Base-by-base conservation (phyloP, 2,797 vertebrate species). In the Threskiornis aethiopicus region DNA sequence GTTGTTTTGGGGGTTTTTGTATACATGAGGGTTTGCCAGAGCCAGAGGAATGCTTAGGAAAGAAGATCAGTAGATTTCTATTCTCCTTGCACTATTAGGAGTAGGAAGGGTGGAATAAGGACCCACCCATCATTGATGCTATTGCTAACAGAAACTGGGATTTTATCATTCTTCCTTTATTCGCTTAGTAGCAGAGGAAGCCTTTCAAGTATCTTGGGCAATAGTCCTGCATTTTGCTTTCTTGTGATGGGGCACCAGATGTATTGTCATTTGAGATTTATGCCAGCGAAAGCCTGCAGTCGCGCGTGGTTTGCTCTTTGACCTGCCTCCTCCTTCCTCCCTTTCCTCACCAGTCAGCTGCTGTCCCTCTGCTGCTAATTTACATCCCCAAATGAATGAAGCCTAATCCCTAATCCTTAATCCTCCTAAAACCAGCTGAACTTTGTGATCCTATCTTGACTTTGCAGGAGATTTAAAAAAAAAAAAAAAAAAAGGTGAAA, bases 371-470 rank as follows among this genome's bases (percentile, higher is more conserved):
- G 71, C 78, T 0, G 3, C 95, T 97, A 94, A 94, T 96, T 97
- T 97, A 96, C 93, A 91, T 96, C 91, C 71, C 83, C 61, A 87
- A 91, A 84, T 97, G 91, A 97, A 94, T 95, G 87, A 90, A 87
- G 70, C 49, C 57, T 97, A 96, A 97, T 95, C 93, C 82, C 78
- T 87, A 82, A 76, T 49, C 41, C 73, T 87, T 96, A 96, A 97
- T 94, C 94, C 89, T 97, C 75, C 87, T 96, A 89, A 97, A 94
- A 86, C 61, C 80, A 81, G 47, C 41, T 96, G 91, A 96, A 96
- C 95, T 96, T 97, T 81, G 93, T 96, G 94, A 97, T 94, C 96
- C 92, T 96, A 47, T 90, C 73, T 88, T 96, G 94, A 96, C 87
- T 97, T 95, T 72, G 39, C 33, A 90, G 84, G 66, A 93, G 82